Base-by-base conservation (phyloP, 1,140 invertebrate genomes). In the Aphis craccivora region DNA sequence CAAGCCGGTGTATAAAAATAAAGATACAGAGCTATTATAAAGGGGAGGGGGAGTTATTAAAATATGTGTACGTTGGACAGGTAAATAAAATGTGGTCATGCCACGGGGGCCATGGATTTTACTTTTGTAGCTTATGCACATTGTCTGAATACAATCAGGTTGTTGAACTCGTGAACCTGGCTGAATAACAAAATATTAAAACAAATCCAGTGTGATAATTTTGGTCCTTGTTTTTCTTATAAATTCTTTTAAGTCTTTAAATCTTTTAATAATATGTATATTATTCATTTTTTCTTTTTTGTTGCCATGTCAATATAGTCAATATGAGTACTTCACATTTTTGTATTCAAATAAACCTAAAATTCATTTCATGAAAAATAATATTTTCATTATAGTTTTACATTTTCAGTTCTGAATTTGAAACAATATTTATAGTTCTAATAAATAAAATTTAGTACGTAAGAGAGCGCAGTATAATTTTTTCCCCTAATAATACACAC, bases 51-150 rank as follows among this genome's bases (percentile, higher is more conserved):
- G 9, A 35, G 48, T 89, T 89, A 89, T 89, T 55, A 89, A 89
- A 89, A 89, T 89, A 89, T 89, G 88, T 48, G 40, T 45, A 30
- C 45, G 90, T 67, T 25, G 25, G 90, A 91, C 90, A 48, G 43
- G 90, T 91, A 91, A 91, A 91, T 91, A 55, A 89, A 89, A 89
- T 25, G 88, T 89, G 88, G 51, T 89, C 35, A 37, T 55, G 88
- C 48, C 8, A 89, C 22, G 8, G 87, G 87, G 48, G n/a, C 48
- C 45, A 53, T 53, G n/a, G 48, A 89, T 89, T 89, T 51, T 51
- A 53, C 88, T 53, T 53, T 89, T 55, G 37, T 87, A 87, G 86
- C 48, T 48, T 48, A 48, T 87, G 25, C 86, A 37, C 88, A 51
- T 89, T 53, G 88, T 55, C 48, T 55, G 51, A n/a, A 18, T 45